phyloP scores from a whole-genome alignment of 2,797 vertebrate genomes.

The Tadarida brasiliensis region DNA sequence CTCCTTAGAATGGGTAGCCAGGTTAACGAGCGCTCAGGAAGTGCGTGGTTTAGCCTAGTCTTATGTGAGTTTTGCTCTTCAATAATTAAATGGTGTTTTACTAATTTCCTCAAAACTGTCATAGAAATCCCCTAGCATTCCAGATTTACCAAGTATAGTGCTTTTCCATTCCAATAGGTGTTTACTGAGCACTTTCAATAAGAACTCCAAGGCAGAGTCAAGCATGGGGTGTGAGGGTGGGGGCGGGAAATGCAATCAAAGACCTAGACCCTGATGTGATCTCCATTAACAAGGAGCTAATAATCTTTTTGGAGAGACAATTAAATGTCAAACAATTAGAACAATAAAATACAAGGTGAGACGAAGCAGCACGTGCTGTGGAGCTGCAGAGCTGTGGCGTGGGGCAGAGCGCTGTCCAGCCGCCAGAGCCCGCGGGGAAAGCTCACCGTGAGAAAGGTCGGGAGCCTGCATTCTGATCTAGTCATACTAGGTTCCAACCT shows the following conservation, averaged over 20 bases:
- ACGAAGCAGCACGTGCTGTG: rapidly evolving
- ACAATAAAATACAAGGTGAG: background rate
- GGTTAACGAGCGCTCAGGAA: background rate
- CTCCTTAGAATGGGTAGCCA: background rate
- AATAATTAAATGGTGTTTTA: slow-evolving; percentile 42
- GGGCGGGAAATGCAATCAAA: background rate
- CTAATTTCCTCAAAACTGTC: slow-evolving; percentile 25
- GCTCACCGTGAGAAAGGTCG: background rate
- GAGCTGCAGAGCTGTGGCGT: too few relatives aligned
- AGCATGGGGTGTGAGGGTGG: too few relatives aligned
- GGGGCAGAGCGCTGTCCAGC: background rate
- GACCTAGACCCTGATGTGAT: background rate
- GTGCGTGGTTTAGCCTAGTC: background rate
- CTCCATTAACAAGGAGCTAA: background rate
- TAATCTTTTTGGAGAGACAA: background rate
- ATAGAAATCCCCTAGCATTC: slow-evolving; percentile 19
- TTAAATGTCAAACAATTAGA: background rate
- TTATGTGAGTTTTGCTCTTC: slow-evolving; percentile 19
- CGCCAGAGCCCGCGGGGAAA: background rate
- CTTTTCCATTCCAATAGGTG: background rate
- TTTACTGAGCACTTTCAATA: background rate
- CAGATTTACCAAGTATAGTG: background rate
- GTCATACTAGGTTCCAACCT: background rate
- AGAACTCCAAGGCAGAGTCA: background rate
- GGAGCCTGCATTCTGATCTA: background rate